Base-by-base conservation (phyloP, 1,140 invertebrate genomes). In the Lineus longissimus region DNA sequence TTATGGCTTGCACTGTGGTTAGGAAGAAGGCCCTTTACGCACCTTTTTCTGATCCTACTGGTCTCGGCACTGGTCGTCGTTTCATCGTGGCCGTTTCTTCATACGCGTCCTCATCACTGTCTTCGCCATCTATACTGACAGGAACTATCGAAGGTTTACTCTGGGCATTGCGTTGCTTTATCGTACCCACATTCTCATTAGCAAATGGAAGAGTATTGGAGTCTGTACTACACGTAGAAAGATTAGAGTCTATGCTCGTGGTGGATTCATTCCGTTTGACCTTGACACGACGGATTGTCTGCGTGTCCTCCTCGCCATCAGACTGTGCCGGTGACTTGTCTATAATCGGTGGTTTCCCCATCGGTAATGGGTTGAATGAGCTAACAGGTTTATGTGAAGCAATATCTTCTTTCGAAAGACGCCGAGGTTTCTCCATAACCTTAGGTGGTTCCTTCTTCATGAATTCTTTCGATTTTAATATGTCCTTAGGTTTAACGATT, bases 171-270 rank as follows among this genome's bases (percentile, higher is more conserved):
- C 89, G 82, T 69, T 92, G 91, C 73, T 96, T 95, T 76, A 98
- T 98, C 27, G 96, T 98, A 13, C 95, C 96, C 36, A 94, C 94
- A 83, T 98, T 97, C 77, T 98, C 96, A 81, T 98, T 98, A 63
- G 96, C 95, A 83, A 98, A 98, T 41, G 95, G 95, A 77, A 98
- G 87, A 70, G 93, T 95, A 81, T 97, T 95, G 25, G 93, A 95
- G 84, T 97, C 82, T 31, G 72, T 65, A 83, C 93, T 96, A 65
- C 93, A 95, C 1, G 74, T 75, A 2, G 82, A 82, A 25, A 70
- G 68, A 84, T 89, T 95, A 71, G 94, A 95, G 89, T 94, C 73
- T 68, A 72, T 67, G 65, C 76, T 76, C 27, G 64, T 63, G 17
- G 72, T 72, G 1, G 76, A 80, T 36, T 76, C 73, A 45, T 66